Percentiles rank a stretch among this genome's conserved stretches.
These are phyloP conservation scores for Diprion similis DNA, from an alignment of 1,140 invertebrate genomes.

Conservation along the genomic window DNA sequence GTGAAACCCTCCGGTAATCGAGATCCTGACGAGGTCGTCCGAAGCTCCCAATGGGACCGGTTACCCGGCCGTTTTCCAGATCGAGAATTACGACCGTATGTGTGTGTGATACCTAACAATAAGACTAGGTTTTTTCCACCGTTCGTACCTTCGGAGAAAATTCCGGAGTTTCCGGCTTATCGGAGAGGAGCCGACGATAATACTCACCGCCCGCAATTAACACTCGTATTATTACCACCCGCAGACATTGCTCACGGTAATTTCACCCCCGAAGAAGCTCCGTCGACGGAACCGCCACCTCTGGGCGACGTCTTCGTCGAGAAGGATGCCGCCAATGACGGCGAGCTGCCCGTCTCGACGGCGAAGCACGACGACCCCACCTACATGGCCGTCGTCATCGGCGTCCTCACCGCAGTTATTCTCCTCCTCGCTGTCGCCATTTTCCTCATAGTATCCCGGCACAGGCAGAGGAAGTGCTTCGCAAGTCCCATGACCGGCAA, in stretches of 20 bases:
- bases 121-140: neutral
- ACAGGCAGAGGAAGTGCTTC: slow-evolving; percentile 80
- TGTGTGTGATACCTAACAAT: neutral
- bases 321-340: slow-evolving; percentile 57
- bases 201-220: neutral
- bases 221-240: neutral
- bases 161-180: neutral
- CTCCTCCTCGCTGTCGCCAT: slow-evolving; percentile 76
- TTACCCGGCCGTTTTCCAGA: neutral
- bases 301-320: slow-evolving; percentile 63
- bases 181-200: neutral
- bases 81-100: neutral
- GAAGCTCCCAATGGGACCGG: neutral
- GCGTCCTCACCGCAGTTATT: slow-evolving; percentile 79
- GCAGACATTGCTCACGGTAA: slow-evolving; percentile 77
- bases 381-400: slow-evolving; percentile 83
- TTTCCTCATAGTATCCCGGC: slow-evolving; percentile 78
- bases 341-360: slow-evolving; percentile 67
- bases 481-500: slow-evolving; percentile 76
- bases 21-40: neutral
- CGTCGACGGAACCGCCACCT: slow-evolving; percentile 52
- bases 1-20: neutral
- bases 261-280: slow-evolving; percentile 68
- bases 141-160: too few species aligned
- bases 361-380: slow-evolving; percentile 75